Evolutionary conservation across 2,888 invertebrate species (phyloP).

Genomic region (Leptinotarsa peninsularis): DNA sequence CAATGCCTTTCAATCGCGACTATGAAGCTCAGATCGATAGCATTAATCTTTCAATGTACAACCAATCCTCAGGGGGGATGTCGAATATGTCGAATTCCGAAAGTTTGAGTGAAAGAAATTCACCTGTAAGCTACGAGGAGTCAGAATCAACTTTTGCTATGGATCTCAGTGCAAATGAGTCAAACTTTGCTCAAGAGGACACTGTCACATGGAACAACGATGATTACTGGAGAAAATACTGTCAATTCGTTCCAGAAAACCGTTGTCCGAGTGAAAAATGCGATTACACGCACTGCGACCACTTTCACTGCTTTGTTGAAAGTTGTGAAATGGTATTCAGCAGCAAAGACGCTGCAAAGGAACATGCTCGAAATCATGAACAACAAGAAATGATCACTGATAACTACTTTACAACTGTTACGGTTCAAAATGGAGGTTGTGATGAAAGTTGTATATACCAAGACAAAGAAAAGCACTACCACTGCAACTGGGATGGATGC

Average conservation of each 20-base stretch:
- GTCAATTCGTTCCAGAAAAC: conserved; percentile 66
- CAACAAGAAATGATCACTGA: conserved; percentile 89
- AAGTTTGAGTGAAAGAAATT: conserved; percentile 70
- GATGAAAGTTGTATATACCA: conserved; percentile 80
- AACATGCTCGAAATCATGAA: conserved; percentile 86
- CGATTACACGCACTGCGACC: conserved; percentile 79
- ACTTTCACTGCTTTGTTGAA: conserved; percentile 87
- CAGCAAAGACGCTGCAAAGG: conserved; percentile 78
- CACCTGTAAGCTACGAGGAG: conserved; percentile 67
- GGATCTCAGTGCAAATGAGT: conserved; percentile 64
- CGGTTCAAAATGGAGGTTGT: conserved; percentile 74
- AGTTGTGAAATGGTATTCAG: conserved; percentile 75
- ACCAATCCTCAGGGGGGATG: conserved; percentile 57
- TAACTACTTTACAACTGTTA: conserved; percentile 76
- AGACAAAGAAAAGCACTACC: conserved; percentile 85
- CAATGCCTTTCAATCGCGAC: conserved; percentile 64
- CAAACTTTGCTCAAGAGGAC: conserved; percentile 58
- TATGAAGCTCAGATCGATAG: conserved; percentile 66
- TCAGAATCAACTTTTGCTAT: conserved; percentile 63
- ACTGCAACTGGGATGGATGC: conserved; percentile 91
- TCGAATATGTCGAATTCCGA: conserved; percentile 64
- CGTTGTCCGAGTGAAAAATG: conserved; percentile 66
- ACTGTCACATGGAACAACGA: conserved; percentile 63
- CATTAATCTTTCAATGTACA: conserved; percentile 59
- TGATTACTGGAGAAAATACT: conserved; percentile 71